Evolutionary conservation across 2,888 invertebrate species (phyloP), one percentile per base, ranked within the genome.

Genomic region (Lamproptera curius): DNA sequence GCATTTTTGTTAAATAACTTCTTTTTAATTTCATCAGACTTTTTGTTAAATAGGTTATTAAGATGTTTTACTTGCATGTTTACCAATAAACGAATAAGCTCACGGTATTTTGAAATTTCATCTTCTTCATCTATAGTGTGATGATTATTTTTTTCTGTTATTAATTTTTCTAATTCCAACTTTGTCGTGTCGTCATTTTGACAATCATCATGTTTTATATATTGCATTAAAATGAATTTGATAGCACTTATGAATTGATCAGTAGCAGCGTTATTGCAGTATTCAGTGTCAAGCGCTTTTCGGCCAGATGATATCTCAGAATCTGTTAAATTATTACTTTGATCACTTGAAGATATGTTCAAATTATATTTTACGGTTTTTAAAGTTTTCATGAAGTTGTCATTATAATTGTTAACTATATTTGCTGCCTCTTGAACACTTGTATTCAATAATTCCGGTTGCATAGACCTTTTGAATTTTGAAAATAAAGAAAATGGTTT

Each of bases 151-250:
- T 42, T 38, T 13, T 13, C 23, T 38, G 42, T 23, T 17, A 42
- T 38, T 14, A 48, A 11, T 38, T 38, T 38, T n/a, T 20, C 20
- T 20, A 48, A 34, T 5, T 16, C 16, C 8, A 42, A 42, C 34
- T 33, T 42, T n/a, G 9, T 10, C 16, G 11, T 31, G 16, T 10
- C 10, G 20, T 13, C 8, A n/a, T 5, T n/a, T 15, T 39, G 20
- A 16, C 47, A 48, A 14, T 48, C 38, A 38, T 38, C 37, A 16
- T 11, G 33, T 2, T 23, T 23, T 16, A 47, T n/a, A 23, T 48
- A 48, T 23, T 37, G 6, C n/a, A 5, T 38, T 34, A 42, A 26
- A 34, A 42, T 42, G 16, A 33, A 34, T 34, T 42, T 38, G 2
- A 48, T 8, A 2, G 26, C 38, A 8, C 38, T 14, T 1, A 48